Base-by-base conservation (phyloP, 2,888 invertebrate genomes). In the Odontocerum albicorne region DNA sequence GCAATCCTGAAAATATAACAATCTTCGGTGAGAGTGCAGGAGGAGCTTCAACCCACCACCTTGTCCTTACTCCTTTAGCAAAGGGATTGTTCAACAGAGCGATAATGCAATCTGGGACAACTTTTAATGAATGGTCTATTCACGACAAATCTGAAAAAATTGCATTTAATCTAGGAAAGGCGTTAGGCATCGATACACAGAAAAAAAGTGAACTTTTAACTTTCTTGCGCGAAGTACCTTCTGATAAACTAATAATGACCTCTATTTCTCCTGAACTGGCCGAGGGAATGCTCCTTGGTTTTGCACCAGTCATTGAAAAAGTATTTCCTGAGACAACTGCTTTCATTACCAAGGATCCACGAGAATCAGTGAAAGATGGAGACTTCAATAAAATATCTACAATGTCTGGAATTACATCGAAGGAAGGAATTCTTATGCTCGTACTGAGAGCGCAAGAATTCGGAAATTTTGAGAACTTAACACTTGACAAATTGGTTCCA, bases 391-490 rank as follows among this genome's bases (percentile, higher is more conserved):
- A 69, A 47, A 63, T 71, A 6, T 72, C 72, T 2, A 66, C 73
- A 60, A 63, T 75, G 35, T 63, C 67, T 8, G 73, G 74, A 17
- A 64, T 72, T 10, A 72, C 70, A 43, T 64, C 68, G 15, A 66
- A 70, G 53, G 75, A 74, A 64, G 71, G 72, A 3, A 51, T 64
- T 13, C 43, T 57, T 16, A 35, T 57, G 22, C 52, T 57, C 16
- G 52, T n/a, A n/a, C n/a, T n/a, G n/a, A n/a, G n/a, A n/a, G n/a
- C n/a, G n/a, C n/a, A 57, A 27, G 42, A 33, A 38, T 61, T 64
- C 42, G 44, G 63, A 45, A n/a, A n/a, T n/a, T n/a, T n/a, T 62
- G 60, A 1, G 49, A 52, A 22, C 43, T 63, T 32, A 47, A 40
- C 17, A 54, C 49, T 63, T 17, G 16, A 2, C 1, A 42, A 22